phyloP scores from a whole-genome alignment of 2,113 vertebrate genomes.

The Eidolon helvum region DNA sequence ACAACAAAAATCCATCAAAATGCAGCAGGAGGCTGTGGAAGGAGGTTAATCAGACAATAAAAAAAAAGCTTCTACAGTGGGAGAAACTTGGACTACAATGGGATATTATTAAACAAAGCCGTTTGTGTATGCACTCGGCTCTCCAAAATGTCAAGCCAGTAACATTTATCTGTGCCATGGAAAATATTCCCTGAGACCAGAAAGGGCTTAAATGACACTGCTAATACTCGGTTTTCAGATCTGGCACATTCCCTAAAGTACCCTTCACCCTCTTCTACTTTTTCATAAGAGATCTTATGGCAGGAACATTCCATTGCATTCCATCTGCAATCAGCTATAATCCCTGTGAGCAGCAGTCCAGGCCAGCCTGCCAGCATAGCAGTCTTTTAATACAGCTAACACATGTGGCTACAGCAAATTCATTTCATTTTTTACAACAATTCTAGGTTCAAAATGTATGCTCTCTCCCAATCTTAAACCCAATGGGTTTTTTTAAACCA shows the following conservation, averaged over 20 bases:
- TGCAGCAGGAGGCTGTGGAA: not conserved
- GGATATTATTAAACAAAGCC: constrained; percentile 47
- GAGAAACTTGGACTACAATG: constrained; percentile 19
- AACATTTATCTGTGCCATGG: not conserved
- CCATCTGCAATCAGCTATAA: constrained; percentile 84
- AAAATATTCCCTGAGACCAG: constrained; percentile 20
- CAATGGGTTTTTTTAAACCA: not conserved
- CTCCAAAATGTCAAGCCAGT: constrained; percentile 55
- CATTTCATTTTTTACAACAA: constrained; percentile 1
- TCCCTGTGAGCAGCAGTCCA: constrained; percentile 68
- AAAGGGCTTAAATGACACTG: constrained; percentile 6
- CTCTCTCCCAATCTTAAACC: not conserved
- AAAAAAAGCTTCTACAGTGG: constrained; percentile 12
- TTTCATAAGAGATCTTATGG: constrained; percentile 61
- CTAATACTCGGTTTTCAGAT: constrained; percentile 12
- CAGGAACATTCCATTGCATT: constrained; percentile 82
- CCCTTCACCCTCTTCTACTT: not conserved
- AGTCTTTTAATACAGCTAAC: constrained; percentile 82
- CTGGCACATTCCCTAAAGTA: constrained; percentile 6
- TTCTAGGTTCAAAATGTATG: not conserved
- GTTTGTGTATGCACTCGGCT: not conserved
- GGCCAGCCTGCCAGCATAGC: constrained; percentile 84
- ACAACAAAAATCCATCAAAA: not conserved
- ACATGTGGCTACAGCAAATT: constrained; percentile 81
- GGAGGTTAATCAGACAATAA: constrained; percentile 4